Evolutionary conservation across 2,888 invertebrate genomes (phyloP), one percentile per base, ranked within the genome.

Genomic region (Limnephilus rhombicus): DNA sequence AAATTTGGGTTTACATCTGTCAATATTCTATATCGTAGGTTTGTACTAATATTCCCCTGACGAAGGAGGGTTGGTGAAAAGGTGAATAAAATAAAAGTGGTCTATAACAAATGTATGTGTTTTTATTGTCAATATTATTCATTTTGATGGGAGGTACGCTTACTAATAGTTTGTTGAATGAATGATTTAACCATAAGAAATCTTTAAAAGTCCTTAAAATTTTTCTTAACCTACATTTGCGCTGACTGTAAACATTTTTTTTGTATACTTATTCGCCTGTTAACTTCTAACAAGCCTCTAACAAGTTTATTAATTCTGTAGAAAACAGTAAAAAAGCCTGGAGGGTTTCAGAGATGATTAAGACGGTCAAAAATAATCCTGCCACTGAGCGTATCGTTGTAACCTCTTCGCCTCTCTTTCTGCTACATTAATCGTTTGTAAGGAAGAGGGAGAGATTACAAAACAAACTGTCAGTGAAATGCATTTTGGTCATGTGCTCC

Each of bases 231-330:
- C 53, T 53, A 18, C 53, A 53, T 53, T 68, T 24, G 68, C 24
- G 68, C 41, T 90, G 90, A 90, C 83, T 37, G 85, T 90, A 90
- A 68, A 85, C 13, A 49, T 90, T 90, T 90, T 34, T 90, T 90
- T 68, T 45, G 34, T 90, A 49, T 68, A 83, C 83, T 85, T 90
- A 80, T 90, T 85, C 85, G 85, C 80, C 37, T 37, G 83, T 34
- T 83, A 83, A 41, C 53, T 89, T 68, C 89, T 89, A 91, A 91
- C 89, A 91, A 95, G 95, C 95, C 95, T 95, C 95, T 96, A 96
- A 96, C 96, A 96, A 96, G 96, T 96, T 96, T 96, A 96, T 96
- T 96, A 96, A 96, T 96, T 96, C 95, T 95, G 18, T 34, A 89
- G 37, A 37, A 89, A 89, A 89, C 80, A 89, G 29, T 49, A 37